Conservation (phyloP, 1,140 invertebrate species). For the Cepaea nemoralis region DNA sequence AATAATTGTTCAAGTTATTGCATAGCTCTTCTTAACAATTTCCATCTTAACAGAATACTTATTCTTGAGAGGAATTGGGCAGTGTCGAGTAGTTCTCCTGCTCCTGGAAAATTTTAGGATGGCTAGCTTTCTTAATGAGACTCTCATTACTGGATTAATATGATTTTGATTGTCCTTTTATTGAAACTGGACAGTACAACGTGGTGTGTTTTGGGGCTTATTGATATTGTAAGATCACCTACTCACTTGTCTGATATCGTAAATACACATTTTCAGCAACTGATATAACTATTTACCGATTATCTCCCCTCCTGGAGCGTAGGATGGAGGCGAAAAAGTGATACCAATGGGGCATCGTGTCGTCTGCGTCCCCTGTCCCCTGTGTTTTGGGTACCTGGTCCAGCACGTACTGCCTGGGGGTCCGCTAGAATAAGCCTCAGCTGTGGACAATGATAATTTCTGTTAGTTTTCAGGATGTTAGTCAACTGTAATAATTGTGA, state of each 20-base stretch:
- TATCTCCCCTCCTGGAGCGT: neutral
- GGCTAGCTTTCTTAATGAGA: too few species aligned
- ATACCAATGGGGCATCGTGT: neutral
- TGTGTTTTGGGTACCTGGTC: slow-evolving; percentile 15
- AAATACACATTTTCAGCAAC: too few species aligned
- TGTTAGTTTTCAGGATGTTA: too few species aligned
- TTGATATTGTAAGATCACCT: too few species aligned
- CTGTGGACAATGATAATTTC: neutral
- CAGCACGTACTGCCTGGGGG: neutral
- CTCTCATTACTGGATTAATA: neutral
- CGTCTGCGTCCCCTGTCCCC: slow-evolving; percentile 1
- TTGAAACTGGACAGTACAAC: neutral
- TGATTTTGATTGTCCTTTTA: neutral
- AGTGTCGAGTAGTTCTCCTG: too few species aligned
- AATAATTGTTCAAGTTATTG: too few species aligned
- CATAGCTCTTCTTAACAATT: too few species aligned
- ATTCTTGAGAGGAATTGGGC: too few species aligned
- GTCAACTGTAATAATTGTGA: too few species aligned
- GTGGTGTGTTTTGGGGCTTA: neutral
- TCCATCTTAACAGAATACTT: too few species aligned
- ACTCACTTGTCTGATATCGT: too few species aligned
- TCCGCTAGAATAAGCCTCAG: neutral
- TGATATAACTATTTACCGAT: neutral
- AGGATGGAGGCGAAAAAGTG: neutral
- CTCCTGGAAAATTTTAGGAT: too few species aligned